A percentile compares a stretch with the other conserved stretches of the same genome.
Evolutionary conservation across 2,113 vertebrate species (phyloP).

Genomic region (Cyanistes caeruleus): DNA sequence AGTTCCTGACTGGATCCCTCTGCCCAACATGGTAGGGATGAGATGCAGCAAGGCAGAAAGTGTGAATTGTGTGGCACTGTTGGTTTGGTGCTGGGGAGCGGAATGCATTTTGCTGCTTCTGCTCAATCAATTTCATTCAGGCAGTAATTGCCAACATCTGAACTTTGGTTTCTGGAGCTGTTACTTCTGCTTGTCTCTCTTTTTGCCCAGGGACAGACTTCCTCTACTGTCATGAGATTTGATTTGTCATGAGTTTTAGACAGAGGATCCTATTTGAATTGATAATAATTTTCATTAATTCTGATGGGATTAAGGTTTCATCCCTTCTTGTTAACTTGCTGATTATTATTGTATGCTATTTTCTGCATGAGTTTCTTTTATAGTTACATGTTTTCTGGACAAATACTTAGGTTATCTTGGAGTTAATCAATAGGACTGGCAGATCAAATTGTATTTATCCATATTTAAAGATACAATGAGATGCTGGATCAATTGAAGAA

Average conservation of each 20-base stretch:
- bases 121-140: neutral
- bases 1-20: neutral
- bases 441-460: constrained; percentile 27
- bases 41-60: neutral
- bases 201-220: neutral
- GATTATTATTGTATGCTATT: neutral
- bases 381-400: neutral
- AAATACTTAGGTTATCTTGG: constrained; percentile 3
- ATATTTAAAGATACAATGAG: constrained; percentile 41
- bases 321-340: neutral
- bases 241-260: neutral
- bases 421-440: constrained; percentile 21
- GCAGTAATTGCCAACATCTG: neutral
- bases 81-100: neutral
- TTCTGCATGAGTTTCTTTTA: neutral
- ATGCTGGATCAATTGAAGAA: constrained; percentile 31
- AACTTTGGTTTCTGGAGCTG: neutral
- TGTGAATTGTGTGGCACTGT: neutral
- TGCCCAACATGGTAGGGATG: neutral
- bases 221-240: neutral
- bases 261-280: neutral
- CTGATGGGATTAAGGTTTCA: neutral
- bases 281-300: neutral
- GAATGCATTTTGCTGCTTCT: neutral
- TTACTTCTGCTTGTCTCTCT: neutral